Percentiles rank a stretch among this genome's conserved stretches.
phyloP scores from a whole-genome alignment of 2,888 invertebrate species.

The Liodrosophila aerea region DNA sequence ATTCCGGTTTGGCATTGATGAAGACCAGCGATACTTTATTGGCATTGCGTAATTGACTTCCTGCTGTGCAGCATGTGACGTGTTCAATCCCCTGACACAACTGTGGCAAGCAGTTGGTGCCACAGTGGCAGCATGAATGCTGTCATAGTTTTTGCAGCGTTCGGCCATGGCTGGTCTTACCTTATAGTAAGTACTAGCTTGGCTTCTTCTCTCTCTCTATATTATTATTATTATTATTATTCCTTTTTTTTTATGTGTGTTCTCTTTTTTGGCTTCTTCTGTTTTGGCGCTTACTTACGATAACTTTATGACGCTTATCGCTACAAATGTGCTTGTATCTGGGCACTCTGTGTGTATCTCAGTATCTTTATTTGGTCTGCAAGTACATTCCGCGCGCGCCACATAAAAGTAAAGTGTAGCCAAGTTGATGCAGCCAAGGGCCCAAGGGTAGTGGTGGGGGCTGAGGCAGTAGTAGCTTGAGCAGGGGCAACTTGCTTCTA shows the following conservation, averaged over 20 bases:
- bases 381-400: slow-evolving; percentile 70
- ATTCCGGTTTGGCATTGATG: slow-evolving; percentile 46
- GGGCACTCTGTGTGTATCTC: slow-evolving; percentile 55
- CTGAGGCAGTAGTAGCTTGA: background rate
- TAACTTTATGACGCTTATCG: slow-evolving; percentile 78
- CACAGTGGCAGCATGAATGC: slow-evolving; percentile 20
- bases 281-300: slow-evolving; percentile 76
- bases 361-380: slow-evolving; percentile 75
- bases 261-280: slow-evolving; percentile 49
- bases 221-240: background rate
- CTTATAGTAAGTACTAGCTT: slow-evolving; percentile 60
- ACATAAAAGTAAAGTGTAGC: slow-evolving; percentile 77
- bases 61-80: slow-evolving; percentile 50
- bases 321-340: slow-evolving; percentile 76
- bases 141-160: slow-evolving; percentile 57
- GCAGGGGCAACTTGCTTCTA: slow-evolving; percentile 52
- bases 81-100: slow-evolving; percentile 15
- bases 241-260: slow-evolving; percentile 1
- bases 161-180: slow-evolving; percentile 36
- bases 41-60: slow-evolving; percentile 68
- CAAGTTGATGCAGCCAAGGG: slow-evolving; percentile 58
- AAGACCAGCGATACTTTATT: slow-evolving; percentile 58
- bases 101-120: slow-evolving; percentile 28
- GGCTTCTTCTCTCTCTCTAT: slow-evolving; percentile 20
- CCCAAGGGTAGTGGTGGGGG: background rate